phyloP scores from a whole-genome alignment of 1,140 invertebrate species.

The Drosophila ficusphila region DNA sequence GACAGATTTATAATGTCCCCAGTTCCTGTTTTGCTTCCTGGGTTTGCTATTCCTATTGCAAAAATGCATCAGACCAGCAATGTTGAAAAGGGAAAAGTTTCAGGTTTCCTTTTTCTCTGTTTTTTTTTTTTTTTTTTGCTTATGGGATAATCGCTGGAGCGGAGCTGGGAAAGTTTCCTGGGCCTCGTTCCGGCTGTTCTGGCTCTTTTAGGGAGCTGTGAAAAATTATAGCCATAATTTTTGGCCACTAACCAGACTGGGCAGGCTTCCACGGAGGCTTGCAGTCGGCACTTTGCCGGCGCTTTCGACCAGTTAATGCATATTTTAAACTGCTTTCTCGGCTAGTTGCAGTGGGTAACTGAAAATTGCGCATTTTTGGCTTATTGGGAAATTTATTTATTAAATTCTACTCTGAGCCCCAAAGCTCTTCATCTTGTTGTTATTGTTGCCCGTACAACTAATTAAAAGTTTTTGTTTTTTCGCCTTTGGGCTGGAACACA shows the following conservation, averaged over 20 bases:
- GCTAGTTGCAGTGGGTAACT: conserved; percentile 24
- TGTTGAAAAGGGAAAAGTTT: conserved; percentile 36
- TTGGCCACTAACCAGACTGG: conserved; percentile 74
- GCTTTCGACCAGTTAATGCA: conserved; percentile 64
- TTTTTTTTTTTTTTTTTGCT: conserved; percentile 29
- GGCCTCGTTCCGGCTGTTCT: conserved; percentile 4
- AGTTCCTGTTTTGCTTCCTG: conserved; percentile 20
- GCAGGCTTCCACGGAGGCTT: conserved; percentile 32
- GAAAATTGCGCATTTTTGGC: conserved; percentile 64
- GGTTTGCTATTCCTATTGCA: conserved; percentile 18
- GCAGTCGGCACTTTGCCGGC: conserved; percentile 22
- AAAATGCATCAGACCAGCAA: conserved; percentile 34
- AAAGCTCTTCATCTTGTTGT: too few species aligned
- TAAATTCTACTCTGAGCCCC: conserved; percentile 64
- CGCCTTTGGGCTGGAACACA: conserved; percentile 11
- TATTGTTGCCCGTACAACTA: conserved; percentile 62
- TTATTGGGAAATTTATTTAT: conserved; percentile 82
- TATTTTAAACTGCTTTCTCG: conserved; percentile 69
- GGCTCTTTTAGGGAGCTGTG: conserved; percentile 39
- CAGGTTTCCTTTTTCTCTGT: not conserved
- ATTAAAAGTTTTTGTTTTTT: conserved; percentile 68
- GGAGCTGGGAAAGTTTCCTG: conserved; percentile 23
- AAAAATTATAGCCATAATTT: conserved; percentile 79
- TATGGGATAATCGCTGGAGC: conserved; percentile 49
- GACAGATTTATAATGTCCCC: conserved; percentile 62